Percentiles rank a stretch among this genome's conserved stretches.
These are phyloP conservation scores for Nomada fucata DNA, from an alignment of 2,888 invertebrate species.

Conservation along the genomic window DNA sequence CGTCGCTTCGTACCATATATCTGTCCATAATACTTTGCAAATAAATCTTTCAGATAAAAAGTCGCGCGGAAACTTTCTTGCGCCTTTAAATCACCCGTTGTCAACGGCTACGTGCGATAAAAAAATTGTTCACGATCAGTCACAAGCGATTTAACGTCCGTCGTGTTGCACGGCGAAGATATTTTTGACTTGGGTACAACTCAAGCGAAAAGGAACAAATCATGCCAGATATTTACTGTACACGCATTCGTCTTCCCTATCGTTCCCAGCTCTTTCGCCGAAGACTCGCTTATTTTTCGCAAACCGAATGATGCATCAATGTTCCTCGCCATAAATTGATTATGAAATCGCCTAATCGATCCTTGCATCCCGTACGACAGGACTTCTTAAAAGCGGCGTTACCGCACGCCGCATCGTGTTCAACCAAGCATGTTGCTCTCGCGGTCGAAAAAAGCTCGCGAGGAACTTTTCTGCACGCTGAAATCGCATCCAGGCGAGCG, in stretches of 20 bases:
- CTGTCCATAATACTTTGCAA: slow-evolving; percentile 1
- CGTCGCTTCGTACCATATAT: not conserved
- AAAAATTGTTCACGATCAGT: not conserved
- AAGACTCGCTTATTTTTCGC: not conserved
- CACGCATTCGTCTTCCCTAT: not conserved
- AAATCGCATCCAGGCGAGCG: not conserved
- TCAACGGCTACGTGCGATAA: not conserved
- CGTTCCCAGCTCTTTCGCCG: not conserved
- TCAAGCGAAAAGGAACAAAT: not conserved
- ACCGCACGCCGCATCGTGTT: slow-evolving; percentile 2
- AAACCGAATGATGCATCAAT: not conserved
- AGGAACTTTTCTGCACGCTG: slow-evolving; percentile 10
- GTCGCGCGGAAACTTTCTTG: not conserved
- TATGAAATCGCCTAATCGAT: not conserved
- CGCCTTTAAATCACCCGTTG: slow-evolving; percentile 3
- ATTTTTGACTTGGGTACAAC: not conserved
- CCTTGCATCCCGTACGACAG: not conserved
- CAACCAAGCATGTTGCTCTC: slow-evolving; percentile 17
- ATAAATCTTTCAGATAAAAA: not conserved
- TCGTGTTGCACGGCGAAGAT: not conserved
- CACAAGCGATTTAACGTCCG: not conserved
- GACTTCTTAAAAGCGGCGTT: not conserved
- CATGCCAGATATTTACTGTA: not conserved
- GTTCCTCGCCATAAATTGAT: slow-evolving; percentile 7
- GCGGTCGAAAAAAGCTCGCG: slow-evolving; percentile 18